Evolutionary conservation across 2,797 vertebrate species (phyloP), one percentile per base, ranked within the genome.

Genomic region (Rhinella marina): DNA sequence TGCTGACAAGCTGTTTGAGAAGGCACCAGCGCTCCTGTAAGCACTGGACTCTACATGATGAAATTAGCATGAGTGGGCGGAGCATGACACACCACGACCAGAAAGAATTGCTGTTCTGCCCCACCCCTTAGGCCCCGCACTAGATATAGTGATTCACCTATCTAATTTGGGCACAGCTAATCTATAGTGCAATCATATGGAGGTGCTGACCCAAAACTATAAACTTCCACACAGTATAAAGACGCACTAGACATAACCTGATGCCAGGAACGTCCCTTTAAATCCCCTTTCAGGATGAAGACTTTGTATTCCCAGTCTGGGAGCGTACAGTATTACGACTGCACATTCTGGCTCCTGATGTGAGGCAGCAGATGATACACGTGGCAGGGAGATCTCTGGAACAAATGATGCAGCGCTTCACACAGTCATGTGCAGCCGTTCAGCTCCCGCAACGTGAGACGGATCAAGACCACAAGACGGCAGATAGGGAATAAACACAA

Each of bases 401-500:
- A 83, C 56, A 76, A 70, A 66, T 83, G 68, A 87, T 57, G 80
- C 29, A 68, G 27, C 17, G 41, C 25, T 86, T 68, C 84, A 68
- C 85, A 86, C 19, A 79, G 54, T 87, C 86, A 62, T 85, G 72
- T 85, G 73, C 59, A 27, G 75, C 27, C 50, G 4, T 59, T 54
- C 19, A 77, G 12, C 54, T 77, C 50, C 54, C 29, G 32, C 82
- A 84, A 75, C 61, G 27, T 61, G 25, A 75, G 72, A 59, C 11
- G 72, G 82, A 84, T 73, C 29, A 48, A 73, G 27, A 84, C 70
- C 82, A 48, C 82, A 75, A 61, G 57, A 16, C 82, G 54, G 82
- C 52, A 57, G n/a, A 56, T 27, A 41, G 2, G 73, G 82, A 50
- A 17, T 16, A 17, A 87, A 76, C 50, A 54, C 48, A 16, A 54